Base-by-base conservation (phyloP, 1,140 invertebrate genomes). In the Stegodyphus dumicola region DNA sequence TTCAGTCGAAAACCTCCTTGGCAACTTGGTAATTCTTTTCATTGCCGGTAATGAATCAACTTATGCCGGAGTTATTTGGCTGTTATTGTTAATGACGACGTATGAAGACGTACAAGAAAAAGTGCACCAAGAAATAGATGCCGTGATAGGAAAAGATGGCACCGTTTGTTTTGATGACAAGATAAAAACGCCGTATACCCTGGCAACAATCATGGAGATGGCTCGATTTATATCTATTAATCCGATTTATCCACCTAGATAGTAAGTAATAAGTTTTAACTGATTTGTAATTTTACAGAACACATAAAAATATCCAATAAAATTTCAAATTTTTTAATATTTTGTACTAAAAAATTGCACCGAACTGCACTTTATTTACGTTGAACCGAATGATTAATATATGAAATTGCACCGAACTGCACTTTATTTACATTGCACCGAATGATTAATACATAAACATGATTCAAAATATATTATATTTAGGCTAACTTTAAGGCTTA, bases 161-260 rank as follows among this genome's bases (percentile, higher is more conserved):
- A 11, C 17, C 6, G 49, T 78, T 6, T 78, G 66, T n/a, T 86
- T 49, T 10, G 67, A 71, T n/a, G 76, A 86, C 49, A 77, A 54
- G 11, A 48, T 9, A 9, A 77, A 73, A 5, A n/a, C 78, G 6
- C 84, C 84, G 0, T 86, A 78, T 13, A 86, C 84, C 3, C 33
- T 78, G 67, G 84, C 84, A 10, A 64, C 84, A 9, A 73, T 78
- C 9, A 53, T 71, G 10, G 84, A 86, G 15, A 86, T 86, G 84
- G 9, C 65, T 11, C 7, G 84, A 65, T 86, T 54, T 33, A 13
- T 54, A 6, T 51, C 76, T 11, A 78, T 86, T 15, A 73, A 54
- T 52, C 65, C 75, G 0, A 18, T 86, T 7, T 86, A 66, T 17
- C 84, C 84, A 52, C 75, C 84, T 0, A 71, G 84, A 86, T 71